Conservation (phyloP, 2,888 invertebrate genomes). For the Caradrina kadenii region DNA sequence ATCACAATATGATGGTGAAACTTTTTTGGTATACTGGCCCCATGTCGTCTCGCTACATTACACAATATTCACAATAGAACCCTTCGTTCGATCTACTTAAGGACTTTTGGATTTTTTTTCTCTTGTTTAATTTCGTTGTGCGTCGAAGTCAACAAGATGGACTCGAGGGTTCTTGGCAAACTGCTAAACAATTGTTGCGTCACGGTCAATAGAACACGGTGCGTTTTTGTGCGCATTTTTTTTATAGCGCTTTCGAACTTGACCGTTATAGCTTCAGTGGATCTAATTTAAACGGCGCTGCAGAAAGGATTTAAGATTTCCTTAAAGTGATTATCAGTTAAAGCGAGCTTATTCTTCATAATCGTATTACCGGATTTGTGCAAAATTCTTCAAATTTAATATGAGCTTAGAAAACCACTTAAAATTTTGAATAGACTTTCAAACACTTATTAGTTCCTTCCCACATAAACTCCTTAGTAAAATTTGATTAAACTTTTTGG, state of each 20-base stretch:
- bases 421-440: constrained; percentile 2
- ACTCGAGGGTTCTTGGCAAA: constrained; percentile 86
- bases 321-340: constrained; percentile 73
- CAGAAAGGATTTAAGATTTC: constrained; percentile 72
- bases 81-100: constrained; percentile 87
- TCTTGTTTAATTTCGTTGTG: constrained; percentile 81
- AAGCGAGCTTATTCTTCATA: constrained; percentile 51
- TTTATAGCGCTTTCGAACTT: constrained; percentile 61
- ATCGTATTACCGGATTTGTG: constrained; percentile 42
- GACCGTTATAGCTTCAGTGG: constrained; percentile 78
- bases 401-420: not conserved
- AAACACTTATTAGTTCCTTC: constrained; percentile 31
- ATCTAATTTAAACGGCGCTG: constrained; percentile 76
- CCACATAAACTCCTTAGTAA: constrained; percentile 24
- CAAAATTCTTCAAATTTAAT: constrained; percentile 25
- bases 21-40: constrained; percentile 75
- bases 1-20: constrained; percentile 63
- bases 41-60: constrained; percentile 87
- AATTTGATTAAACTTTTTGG: not conserved
- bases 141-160: constrained; percentile 88
- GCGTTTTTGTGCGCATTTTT: constrained; percentile 80
- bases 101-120: constrained; percentile 81
- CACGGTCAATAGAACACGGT: constrained; percentile 87
- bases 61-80: constrained; percentile 88
- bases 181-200: constrained; percentile 90